These are phyloP conservation scores for Datnioides undecimradiatus DNA, from an alignment of 2,113 vertebrate species.

Conservation along the genomic window DNA sequence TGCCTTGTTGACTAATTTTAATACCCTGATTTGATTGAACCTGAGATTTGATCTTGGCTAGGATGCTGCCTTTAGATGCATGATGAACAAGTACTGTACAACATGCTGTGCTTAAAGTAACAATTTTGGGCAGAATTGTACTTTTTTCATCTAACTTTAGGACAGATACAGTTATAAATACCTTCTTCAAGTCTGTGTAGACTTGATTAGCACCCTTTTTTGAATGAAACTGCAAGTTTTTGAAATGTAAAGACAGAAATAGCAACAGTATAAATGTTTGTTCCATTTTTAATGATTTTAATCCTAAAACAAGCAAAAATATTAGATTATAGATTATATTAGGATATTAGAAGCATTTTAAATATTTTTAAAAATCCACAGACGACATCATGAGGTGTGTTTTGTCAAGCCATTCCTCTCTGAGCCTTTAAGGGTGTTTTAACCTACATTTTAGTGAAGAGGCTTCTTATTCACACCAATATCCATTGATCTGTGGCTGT, in stretches of 20 bases:
- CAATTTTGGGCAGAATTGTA: neutral
- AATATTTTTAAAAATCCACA: too few relatives aligned
- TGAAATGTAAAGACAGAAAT: too few relatives aligned
- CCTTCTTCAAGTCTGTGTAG: neutral
- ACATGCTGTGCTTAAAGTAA: neutral
- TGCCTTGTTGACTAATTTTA: conserved; percentile 52
- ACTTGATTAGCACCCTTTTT: neutral
- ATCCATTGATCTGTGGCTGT: too few relatives aligned
- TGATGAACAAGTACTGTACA: neutral
- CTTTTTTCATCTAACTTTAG: neutral
- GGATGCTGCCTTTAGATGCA: neutral
- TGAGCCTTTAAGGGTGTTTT: neutral
- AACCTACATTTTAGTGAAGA: neutral
- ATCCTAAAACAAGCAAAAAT: too few relatives aligned
- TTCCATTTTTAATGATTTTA: too few relatives aligned
- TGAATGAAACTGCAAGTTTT: too few relatives aligned
- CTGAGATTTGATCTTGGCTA: conserved; percentile 29
- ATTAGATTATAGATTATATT: too few relatives aligned
- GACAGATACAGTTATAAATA: neutral
- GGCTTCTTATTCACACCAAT: neutral
- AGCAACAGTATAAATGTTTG: too few relatives aligned
- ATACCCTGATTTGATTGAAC: conserved; percentile 33
- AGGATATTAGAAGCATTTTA: too few relatives aligned
- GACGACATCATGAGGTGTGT: neutral
- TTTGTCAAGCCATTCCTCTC: neutral